Percentiles rank a stretch among this genome's conserved stretches.
These are phyloP conservation scores for Caranx ignobilis DNA, from an alignment of 2,113 vertebrate genomes.

Conservation along the genomic window DNA sequence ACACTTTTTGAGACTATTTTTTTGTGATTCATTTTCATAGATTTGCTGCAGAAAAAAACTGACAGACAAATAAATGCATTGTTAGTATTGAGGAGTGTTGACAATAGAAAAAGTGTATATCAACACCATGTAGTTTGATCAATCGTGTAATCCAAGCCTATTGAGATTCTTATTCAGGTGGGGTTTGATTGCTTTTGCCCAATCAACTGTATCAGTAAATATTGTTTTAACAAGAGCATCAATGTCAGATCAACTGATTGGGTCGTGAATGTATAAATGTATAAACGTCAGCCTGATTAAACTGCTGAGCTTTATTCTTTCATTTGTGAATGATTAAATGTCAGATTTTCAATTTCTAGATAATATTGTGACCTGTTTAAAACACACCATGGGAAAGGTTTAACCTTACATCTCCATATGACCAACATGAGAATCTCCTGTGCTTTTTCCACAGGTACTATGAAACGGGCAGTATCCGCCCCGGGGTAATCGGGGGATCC, in stretches of 20 bases:
- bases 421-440: not conserved
- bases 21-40: no score
- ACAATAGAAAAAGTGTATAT: not conserved
- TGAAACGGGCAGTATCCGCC: conserved; percentile 98
- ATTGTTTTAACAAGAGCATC: not conserved
- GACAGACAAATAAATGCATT: not conserved
- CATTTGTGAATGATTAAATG: not conserved
- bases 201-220: not conserved
- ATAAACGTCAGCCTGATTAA: not conserved
- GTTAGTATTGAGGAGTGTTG: not conserved
- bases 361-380: not conserved
- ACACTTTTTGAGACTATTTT: not conserved
- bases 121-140: not conserved
- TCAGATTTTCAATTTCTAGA: not conserved
- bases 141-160: not conserved
- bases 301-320: not conserved
- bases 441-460: conserved; percentile 90
- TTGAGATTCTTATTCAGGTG: not conserved
- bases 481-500: conserved; percentile 99
- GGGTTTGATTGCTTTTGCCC: not conserved
- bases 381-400: not conserved
- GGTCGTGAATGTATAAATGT: not conserved
- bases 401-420: not conserved
- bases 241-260: not conserved
- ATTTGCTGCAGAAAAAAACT: no score